phyloP scores from a whole-genome alignment of 2,888 invertebrate genomes.

The Bugula neritina region DNA sequence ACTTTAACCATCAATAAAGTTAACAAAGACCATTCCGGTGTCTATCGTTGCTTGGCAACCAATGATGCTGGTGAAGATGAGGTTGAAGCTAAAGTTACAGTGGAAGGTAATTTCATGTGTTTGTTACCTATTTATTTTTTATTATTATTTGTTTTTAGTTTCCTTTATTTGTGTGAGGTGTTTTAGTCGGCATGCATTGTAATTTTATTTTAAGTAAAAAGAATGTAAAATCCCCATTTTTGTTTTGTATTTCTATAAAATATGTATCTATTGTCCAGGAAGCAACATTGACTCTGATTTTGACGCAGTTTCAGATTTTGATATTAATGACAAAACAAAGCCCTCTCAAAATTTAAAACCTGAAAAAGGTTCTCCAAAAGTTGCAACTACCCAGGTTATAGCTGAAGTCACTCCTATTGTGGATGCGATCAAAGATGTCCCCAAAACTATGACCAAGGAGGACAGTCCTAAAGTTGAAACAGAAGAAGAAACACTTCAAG shows the following conservation, averaged over 20 bases:
- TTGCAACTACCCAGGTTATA: too few relatives aligned
- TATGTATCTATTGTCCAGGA: background rate
- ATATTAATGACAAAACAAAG: background rate
- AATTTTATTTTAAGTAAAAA: too few relatives aligned
- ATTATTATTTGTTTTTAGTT: background rate
- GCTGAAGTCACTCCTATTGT: too few relatives aligned
- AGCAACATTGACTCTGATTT: background rate
- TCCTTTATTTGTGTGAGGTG: too few relatives aligned
- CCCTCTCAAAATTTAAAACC: too few relatives aligned
- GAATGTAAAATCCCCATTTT: too few relatives aligned
- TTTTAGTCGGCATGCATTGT: too few relatives aligned
- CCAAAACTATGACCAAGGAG: too few relatives aligned
- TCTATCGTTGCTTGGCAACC: constrained; percentile 33
- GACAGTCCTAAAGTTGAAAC: too few relatives aligned
- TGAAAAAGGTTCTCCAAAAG: background rate
- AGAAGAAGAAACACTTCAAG: too few relatives aligned
- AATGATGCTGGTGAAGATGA: constrained; percentile 32
- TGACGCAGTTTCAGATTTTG: background rate
- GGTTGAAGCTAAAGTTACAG: constrained; percentile 60
- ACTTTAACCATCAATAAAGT: constrained; percentile 39
- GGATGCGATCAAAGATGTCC: too few relatives aligned
- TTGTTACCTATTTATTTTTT: background rate
- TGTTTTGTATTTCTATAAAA: background rate
- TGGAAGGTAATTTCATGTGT: constrained; percentile 66
- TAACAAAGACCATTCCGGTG: constrained; percentile 28